Percentiles rank a stretch among this genome's conserved stretches.
phyloP scores from a whole-genome alignment of 2,888 invertebrate genomes.

The Drosophila cognata region DNA sequence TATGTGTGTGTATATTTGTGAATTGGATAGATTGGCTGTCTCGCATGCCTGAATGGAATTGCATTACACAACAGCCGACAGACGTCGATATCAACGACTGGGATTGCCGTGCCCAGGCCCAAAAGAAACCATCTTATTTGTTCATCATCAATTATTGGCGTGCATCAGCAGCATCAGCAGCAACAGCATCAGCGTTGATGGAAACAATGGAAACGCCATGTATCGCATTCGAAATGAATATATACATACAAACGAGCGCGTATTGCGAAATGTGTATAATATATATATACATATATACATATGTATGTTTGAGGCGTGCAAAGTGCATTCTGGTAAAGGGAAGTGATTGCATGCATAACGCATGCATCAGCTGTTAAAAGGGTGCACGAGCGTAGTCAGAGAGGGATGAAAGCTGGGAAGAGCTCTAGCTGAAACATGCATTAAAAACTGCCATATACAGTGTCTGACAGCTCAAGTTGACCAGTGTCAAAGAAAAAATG shows the following conservation, averaged over 20 bases:
- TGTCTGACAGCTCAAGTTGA: too few relatives aligned
- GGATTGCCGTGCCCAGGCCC: constrained; percentile 44
- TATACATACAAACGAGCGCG: not conserved
- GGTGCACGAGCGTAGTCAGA: not conserved
- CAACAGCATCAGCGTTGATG: constrained; percentile 63
- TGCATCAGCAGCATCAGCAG: constrained; percentile 66
- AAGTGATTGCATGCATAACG: constrained; percentile 55
- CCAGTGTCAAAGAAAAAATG: too few relatives aligned
- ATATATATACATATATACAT: constrained; percentile 7
- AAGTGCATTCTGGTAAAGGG: constrained; percentile 51
- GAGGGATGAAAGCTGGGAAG: not conserved
- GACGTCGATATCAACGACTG: constrained; percentile 44
- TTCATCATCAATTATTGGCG: constrained; percentile 81
- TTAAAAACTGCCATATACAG: not conserved
- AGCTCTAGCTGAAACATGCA: not conserved
- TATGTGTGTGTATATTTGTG: constrained; percentile 41
- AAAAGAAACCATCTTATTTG: constrained; percentile 80
- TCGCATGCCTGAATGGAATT: constrained; percentile 79
- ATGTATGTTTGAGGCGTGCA: constrained; percentile 36
- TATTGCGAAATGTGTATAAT: not conserved
- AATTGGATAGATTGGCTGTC: constrained; percentile 79
- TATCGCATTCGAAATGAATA: constrained; percentile 57
- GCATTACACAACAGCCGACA: constrained; percentile 71
- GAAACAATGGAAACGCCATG: constrained; percentile 73
- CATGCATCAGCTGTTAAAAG: constrained; percentile 48